Evolutionary conservation across 2,888 invertebrate genomes (phyloP).

Genomic region (Penaeus monodon): DNA sequence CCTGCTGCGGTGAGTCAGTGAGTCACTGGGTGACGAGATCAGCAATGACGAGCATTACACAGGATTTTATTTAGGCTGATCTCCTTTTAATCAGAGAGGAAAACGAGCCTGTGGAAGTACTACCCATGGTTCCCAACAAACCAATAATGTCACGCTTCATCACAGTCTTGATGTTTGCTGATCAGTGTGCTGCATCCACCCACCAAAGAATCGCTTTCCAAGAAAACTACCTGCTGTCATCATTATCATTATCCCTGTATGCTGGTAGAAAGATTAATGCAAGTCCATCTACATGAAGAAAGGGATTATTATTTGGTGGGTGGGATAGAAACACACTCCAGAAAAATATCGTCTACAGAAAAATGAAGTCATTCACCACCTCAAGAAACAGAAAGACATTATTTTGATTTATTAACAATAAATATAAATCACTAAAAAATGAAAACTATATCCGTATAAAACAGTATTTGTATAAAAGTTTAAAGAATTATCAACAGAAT

Average conservation of each 20-base stretch:
- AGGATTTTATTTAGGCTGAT: slow-evolving; percentile 16
- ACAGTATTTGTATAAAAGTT: not conserved
- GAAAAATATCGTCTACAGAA: slow-evolving; percentile 32
- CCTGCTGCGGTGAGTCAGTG: slow-evolving; percentile 50
- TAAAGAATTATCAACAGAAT: not conserved
- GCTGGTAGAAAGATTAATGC: too few species aligned
- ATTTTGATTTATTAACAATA: not conserved
- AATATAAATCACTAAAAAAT: not conserved
- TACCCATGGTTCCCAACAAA: slow-evolving; percentile 13
- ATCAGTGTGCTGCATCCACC: slow-evolving; percentile 29
- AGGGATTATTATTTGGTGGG: too few species aligned
- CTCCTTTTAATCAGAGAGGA: slow-evolving; percentile 4
- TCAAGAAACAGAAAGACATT: not conserved
- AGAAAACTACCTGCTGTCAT: slow-evolving; percentile 2
- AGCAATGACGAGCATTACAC: slow-evolving; percentile 46
- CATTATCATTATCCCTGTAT: too few species aligned
- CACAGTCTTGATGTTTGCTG: slow-evolving; percentile 19
- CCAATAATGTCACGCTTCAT: slow-evolving; percentile 17
- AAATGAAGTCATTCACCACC: slow-evolving; percentile 2
- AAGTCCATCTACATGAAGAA: too few species aligned
- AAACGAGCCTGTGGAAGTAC: not conserved
- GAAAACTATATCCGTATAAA: not conserved
- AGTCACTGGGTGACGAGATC: slow-evolving; percentile 37
- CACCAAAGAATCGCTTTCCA: not conserved
- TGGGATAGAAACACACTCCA: slow-evolving; percentile 29